Base-by-base conservation (phyloP, 2,888 invertebrate genomes). In the Catocala fraxini region DNA sequence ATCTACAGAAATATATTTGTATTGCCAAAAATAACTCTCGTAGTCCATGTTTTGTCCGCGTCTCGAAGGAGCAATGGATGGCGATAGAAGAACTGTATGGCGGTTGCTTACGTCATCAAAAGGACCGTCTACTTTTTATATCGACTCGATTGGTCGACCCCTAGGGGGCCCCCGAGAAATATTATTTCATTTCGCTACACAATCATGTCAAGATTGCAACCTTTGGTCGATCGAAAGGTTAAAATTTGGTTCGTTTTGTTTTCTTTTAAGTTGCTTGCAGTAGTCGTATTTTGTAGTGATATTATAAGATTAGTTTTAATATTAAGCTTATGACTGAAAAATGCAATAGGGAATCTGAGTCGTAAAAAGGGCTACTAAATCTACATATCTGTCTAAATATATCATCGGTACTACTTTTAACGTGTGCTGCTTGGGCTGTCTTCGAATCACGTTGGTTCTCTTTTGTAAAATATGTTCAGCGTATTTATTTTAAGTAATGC, bases 111-210 rank as follows among this genome's bases (percentile, higher is more conserved):
- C 57, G 59, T 55, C 55, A 56, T 57, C 25, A 48, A 61, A 71
- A 56, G 56, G 53, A 47, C 48, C 33, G n/a, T 43, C 59, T 62
- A 67, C 35, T 74, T 74, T 73, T 71, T 63, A 57, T 59, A 62
- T 63, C 52, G 56, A 64, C 39, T 48, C 15, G 43, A 54, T 54
- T 49, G 43, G 34, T 39, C 43, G 10, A 34, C 41, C 60, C 56
- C 62, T 15, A 13, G 63, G 65, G 42, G 59, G 60, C 59, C 15
- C 56, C 48, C 34, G 7, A 13, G 54, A 66, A 57, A 69, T 60
- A 65, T 73, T 74, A 63, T 60, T 74, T 63, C 61, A 73, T 69
- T 59, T 68, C 43, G 35, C 45, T 49, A n/a, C 6, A 51, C 69
- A 58, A 74, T 69, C 59, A 58, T 56, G 63, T 48, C 35, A 47